Base-by-base conservation (phyloP, 1,140 invertebrate genomes). In the Papilio polyxenes region DNA sequence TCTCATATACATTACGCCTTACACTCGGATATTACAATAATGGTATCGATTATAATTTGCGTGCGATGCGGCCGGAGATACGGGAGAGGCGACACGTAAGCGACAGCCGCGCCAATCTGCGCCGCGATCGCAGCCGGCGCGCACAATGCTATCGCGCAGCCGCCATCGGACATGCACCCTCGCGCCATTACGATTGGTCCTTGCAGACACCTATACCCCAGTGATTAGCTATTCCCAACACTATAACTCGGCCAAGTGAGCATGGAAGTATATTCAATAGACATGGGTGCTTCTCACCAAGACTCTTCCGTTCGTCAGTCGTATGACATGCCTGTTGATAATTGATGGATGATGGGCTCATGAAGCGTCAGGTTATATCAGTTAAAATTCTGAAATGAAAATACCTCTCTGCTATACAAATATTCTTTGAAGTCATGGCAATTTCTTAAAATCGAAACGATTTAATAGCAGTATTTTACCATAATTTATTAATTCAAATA, bases 31-130 rank as follows among this genome's bases (percentile, higher is more conserved):
- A 91, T 93, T 93, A 93, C 92, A 93, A 94, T 94, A 94, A 93
- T 94, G 92, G 92, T 93, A 93, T 94, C 93, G 93, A 92, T 94
- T 93, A 94, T 94, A 94, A 94, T 94, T 94, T 94, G 93, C 93
- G 93, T 94, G 92, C 91, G 92, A 94, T 93, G 87, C 88, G 86
- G 87, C 87, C 81, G 83, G 87, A 87, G 93, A 93, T 93, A 93
- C 83, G 85, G 87, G 85, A 86, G 86, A 91, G 88, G 89, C 92
- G 93, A 94, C 92, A 91, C 87, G 89, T 92, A 91, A 93, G 91
- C 92, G 92, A 94, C 92, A 93, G 87, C 86, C 84, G 85, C 84
- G 84, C 89, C 87, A 91, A 94, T 94, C 93, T 90, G 85, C 91
- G 90, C 87, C 88, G 91, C 89, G 87, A 93, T 94, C 93, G 88